Conservation (phyloP, 2,888 invertebrate genomes). For the Drosophila borborema region DNA sequence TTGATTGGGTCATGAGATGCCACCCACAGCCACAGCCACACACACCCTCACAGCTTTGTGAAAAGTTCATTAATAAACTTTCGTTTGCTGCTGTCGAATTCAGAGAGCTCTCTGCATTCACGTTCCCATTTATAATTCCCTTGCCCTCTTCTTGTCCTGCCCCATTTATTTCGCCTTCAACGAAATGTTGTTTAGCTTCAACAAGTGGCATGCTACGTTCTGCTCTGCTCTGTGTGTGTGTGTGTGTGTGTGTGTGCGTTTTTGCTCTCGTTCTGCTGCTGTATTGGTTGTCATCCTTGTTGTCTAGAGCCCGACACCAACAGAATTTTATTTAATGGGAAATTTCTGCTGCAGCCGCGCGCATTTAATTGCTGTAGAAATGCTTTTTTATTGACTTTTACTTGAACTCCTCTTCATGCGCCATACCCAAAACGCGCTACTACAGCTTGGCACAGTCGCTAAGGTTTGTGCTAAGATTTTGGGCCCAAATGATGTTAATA, state of each 20-base stretch:
- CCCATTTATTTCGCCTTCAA: conserved; percentile 1
- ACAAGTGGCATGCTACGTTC: conserved; percentile 66
- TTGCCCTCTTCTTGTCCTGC: background rate
- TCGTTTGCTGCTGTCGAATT: conserved; percentile 73
- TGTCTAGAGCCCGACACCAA: conserved; percentile 63
- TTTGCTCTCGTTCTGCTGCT: conserved; percentile 29
- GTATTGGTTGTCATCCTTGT: conserved; percentile 42
- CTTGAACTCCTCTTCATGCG: conserved; percentile 62
- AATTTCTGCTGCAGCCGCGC: conserved; percentile 66
- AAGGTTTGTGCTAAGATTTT: background rate
- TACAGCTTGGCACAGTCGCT: background rate
- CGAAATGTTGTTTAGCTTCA: conserved; percentile 63
- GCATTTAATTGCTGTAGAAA: conserved; percentile 73
- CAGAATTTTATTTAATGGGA: conserved; percentile 73
- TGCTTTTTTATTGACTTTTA: conserved; percentile 77
- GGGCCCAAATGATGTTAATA: background rate
- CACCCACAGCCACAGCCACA: conserved; percentile 27
- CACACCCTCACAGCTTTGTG: conserved; percentile 23
- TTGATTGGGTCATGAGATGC: conserved; percentile 51
- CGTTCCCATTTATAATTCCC: conserved; percentile 4
- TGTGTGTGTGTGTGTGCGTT: background rate
- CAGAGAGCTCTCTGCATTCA: conserved; percentile 49
- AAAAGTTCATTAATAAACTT: conserved; percentile 80
- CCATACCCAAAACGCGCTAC: conserved; percentile 28
- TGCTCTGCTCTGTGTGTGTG: background rate